A percentile compares a stretch with the other conserved stretches of the same genome.
phyloP scores from a whole-genome alignment of 2,888 invertebrate species.

The Platycheirus albimanus region DNA sequence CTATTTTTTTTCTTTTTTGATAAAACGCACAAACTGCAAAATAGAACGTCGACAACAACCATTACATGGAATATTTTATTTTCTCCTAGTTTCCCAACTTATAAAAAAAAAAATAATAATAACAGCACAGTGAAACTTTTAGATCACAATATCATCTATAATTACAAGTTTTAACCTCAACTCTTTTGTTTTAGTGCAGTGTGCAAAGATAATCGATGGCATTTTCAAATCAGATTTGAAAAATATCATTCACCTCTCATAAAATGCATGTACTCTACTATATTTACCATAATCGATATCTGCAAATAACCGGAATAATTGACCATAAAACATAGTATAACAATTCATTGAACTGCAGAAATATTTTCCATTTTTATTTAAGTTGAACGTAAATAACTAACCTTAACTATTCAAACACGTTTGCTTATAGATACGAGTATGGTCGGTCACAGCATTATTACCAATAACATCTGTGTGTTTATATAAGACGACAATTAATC shows the following conservation, averaged over 20 bases:
- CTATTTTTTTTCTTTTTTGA: too few species aligned
- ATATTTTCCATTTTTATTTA: slow-evolving; percentile 25
- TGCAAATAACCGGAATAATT: slow-evolving; percentile 4
- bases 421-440: slow-evolving; percentile 35
- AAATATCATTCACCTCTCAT: slow-evolving; percentile 17
- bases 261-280: not conserved
- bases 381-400: slow-evolving; percentile 28
- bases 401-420: slow-evolving; percentile 7
- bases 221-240: not conserved
- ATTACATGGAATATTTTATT: too few species aligned
- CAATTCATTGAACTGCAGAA: slow-evolving; percentile 56
- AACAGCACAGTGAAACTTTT: too few species aligned
- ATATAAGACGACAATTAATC: slow-evolving; percentile 71
- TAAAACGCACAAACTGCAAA: too few species aligned
- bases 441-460: slow-evolving; percentile 40
- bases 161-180: slow-evolving; percentile 21
- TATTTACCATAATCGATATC: not conserved
- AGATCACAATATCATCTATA: too few species aligned
- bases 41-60: too few species aligned
- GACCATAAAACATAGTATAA: not conserved
- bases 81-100: too few species aligned
- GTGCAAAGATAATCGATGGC: not conserved
- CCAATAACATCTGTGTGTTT: slow-evolving; percentile 52
- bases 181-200: slow-evolving; percentile 20
- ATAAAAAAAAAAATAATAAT: too few species aligned